These are phyloP conservation scores for Chorisops tibialis DNA, from an alignment of 2,888 invertebrate genomes.

Conservation along the genomic window DNA sequence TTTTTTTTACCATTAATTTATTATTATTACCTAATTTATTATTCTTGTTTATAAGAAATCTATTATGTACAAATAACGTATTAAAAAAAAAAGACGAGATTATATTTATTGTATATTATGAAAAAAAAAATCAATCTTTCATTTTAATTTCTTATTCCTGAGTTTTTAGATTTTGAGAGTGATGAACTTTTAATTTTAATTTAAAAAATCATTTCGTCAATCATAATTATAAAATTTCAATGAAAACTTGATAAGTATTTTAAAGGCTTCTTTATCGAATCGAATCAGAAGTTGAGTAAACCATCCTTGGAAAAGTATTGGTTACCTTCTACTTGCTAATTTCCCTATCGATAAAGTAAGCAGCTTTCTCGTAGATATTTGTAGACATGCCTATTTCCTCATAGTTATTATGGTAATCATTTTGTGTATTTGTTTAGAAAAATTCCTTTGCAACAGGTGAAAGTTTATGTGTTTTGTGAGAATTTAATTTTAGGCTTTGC, in stretches of 20 bases:
- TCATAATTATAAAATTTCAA: not conserved
- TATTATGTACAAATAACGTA: slow-evolving; percentile 13
- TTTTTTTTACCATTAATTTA: slow-evolving; percentile 5
- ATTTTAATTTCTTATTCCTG: not conserved
- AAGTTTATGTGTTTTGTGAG: no score
- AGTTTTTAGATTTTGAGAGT: no score
- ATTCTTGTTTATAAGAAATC: not conserved
- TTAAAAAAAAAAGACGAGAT: slow-evolving; percentile 12
- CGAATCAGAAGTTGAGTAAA: not conserved
- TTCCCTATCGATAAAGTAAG: no score
- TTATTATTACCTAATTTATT: slow-evolving; percentile 7
- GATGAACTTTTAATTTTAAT: no score
- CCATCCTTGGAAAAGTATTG: not conserved
- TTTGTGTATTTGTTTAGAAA: not conserved
- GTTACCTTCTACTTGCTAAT: no score
- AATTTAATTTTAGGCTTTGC: not conserved
- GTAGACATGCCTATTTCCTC: not conserved
- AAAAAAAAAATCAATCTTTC: not conserved
- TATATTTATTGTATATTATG: slow-evolving; percentile 6
- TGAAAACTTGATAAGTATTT: slow-evolving; percentile 21
- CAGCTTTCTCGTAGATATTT: not conserved
- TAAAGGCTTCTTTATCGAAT: not conserved
- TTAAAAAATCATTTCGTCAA: no score
- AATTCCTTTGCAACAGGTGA: not conserved
- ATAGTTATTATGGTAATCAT: not conserved